Conservation (phyloP, 2,113 vertebrate species). For the Cinclus cinclus region DNA sequence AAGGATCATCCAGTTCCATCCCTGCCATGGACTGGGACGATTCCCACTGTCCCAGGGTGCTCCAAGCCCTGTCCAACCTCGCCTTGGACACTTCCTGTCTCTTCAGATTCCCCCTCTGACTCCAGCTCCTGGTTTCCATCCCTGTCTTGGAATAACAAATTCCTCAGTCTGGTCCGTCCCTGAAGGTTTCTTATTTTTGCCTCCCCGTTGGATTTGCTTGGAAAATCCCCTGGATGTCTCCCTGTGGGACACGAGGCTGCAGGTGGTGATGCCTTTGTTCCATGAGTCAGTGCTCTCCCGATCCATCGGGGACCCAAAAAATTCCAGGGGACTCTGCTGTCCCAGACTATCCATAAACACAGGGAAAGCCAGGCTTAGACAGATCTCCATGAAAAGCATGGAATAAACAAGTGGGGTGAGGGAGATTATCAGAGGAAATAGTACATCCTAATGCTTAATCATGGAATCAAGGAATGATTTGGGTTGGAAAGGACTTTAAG, state of each 20-base stretch:
- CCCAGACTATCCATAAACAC: constrained; percentile 4
- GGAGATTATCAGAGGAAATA: background rate
- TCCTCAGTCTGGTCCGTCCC: background rate
- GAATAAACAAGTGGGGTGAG: background rate
- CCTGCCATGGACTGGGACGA: background rate
- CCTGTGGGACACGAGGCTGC: background rate
- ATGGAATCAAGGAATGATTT: background rate
- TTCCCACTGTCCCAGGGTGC: background rate
- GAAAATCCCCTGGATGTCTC: background rate
- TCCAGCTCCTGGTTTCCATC: background rate
- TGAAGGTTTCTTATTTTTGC: background rate
- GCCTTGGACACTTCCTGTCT: background rate
- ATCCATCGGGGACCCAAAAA: background rate
- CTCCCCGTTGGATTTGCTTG: background rate
- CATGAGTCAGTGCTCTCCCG: background rate
- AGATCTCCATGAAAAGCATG: background rate
- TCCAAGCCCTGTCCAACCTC: background rate
- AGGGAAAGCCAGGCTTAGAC: background rate
- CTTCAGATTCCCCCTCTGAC: background rate
- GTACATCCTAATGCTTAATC: too few relatives aligned
- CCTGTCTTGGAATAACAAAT: background rate
- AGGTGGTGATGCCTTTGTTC: background rate
- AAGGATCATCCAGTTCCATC: background rate
- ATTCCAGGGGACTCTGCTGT: background rate
- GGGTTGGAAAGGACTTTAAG: background rate